Evolutionary conservation across 2,888 invertebrate species (phyloP).

Genomic region (Apamea monoglypha): DNA sequence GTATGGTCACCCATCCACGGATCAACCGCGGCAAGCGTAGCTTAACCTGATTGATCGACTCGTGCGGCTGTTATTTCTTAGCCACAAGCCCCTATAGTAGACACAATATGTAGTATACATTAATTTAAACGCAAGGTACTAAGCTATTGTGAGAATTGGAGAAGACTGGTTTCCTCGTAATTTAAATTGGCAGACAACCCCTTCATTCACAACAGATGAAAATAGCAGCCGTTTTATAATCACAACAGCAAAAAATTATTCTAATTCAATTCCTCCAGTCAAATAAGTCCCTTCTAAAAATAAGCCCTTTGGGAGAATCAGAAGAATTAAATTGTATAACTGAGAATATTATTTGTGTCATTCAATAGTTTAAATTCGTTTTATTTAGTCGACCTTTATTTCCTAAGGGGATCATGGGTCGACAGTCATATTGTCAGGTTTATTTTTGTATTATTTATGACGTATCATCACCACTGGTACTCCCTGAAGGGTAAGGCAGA

Average conservation of each 20-base stretch:
- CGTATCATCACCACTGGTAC: not conserved
- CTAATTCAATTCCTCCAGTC: conserved; percentile 20
- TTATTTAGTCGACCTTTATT: not conserved
- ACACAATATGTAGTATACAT: too few relatives aligned
- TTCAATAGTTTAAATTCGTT: conserved; percentile 35
- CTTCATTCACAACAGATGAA: not conserved
- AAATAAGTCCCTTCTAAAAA: conserved; percentile 19
- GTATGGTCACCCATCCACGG: too few relatives aligned
- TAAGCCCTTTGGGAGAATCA: conserved; percentile 7
- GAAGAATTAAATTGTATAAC: conserved; percentile 17
- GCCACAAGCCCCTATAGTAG: too few relatives aligned
- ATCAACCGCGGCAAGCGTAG: too few relatives aligned
- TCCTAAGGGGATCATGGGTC: not conserved
- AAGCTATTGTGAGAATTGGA: not conserved
- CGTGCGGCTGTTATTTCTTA: too few relatives aligned
- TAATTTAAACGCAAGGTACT: too few relatives aligned
- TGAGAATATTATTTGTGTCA: conserved; percentile 16
- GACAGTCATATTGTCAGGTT: not conserved
- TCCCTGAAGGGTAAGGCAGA: not conserved
- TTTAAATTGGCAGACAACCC: not conserved
- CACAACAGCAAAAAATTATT: conserved; percentile 18
- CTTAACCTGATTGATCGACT: too few relatives aligned
- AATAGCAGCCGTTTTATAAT: not conserved
- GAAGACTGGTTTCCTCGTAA: not conserved
- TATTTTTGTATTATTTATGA: not conserved